These are phyloP conservation scores for Euleptes europaea DNA, from an alignment of 2,113 vertebrate species.

Conservation along the genomic window DNA sequence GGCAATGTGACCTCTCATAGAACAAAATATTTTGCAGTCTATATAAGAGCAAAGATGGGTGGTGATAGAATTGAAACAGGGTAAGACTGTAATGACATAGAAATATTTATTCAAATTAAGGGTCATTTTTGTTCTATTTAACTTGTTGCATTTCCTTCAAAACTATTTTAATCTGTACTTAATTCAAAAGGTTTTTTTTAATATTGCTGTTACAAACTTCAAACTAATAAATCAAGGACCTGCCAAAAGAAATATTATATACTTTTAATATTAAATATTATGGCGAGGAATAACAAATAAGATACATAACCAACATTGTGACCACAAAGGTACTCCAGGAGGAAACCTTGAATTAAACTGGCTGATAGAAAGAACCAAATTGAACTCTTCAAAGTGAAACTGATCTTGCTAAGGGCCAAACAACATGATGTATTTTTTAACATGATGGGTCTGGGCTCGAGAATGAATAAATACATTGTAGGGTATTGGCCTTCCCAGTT, in stretches of 20 bases:
- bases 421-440: too few relatives aligned
- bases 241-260: not conserved
- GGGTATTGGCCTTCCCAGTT: not conserved
- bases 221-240: not conserved
- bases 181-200: not conserved
- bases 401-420: too few relatives aligned
- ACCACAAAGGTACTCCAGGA: too few relatives aligned
- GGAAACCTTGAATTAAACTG: too few relatives aligned
- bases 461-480: too few relatives aligned
- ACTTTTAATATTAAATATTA: not conserved
- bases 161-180: not conserved
- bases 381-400: too few relatives aligned
- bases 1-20: fast-evolving
- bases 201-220: not conserved
- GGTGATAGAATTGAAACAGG: not conserved
- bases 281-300: too few relatives aligned
- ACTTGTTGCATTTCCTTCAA: not conserved
- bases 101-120: not conserved
- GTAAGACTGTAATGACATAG: not conserved
- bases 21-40: not conserved
- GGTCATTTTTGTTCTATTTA: not conserved
- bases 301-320: too few relatives aligned
- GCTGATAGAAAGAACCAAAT: too few relatives aligned
- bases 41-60: not conserved
- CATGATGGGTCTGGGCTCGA: too few relatives aligned